Conservation (phyloP, 2,888 invertebrate species). For the Athalia cordata region DNA sequence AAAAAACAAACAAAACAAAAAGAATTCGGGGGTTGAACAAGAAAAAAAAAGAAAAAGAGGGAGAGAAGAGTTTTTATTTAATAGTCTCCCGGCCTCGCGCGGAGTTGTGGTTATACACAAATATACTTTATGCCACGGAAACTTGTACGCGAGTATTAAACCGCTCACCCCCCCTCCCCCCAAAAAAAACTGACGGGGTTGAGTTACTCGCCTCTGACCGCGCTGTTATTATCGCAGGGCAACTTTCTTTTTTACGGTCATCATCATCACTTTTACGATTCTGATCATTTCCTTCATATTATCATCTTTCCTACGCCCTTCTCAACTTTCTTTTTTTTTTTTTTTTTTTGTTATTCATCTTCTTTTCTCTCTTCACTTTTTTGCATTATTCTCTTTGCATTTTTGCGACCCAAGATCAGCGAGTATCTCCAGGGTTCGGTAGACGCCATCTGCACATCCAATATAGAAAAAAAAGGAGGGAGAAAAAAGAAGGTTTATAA, state of each 20-base stretch:
- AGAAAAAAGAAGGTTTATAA: no score
- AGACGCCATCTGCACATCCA: no score
- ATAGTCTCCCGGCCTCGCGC: no score
- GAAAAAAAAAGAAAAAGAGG: no score
- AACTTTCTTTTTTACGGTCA: slow-evolving; percentile 5
- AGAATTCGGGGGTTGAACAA: no score
- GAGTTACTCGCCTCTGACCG: neutral
- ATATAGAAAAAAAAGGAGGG: no score
- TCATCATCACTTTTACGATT: slow-evolving; percentile 5
- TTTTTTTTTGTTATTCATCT: neutral
- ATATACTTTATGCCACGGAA: no score
- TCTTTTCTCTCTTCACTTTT: neutral
- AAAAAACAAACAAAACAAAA: no score
- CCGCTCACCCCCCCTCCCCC: neutral
- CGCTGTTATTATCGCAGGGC: neutral
- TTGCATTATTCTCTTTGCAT: neutral
- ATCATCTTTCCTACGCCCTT: neutral
- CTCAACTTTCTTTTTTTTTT: neutral
- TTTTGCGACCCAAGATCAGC: neutral
- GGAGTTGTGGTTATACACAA: no score
- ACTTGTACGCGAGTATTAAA: no score
- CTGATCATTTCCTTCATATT: slow-evolving; percentile 7
- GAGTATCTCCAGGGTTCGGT: no score
- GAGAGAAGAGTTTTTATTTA: no score
- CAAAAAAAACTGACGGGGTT: neutral